These are phyloP conservation scores for Dendrocopos noguchii DNA, from an alignment of 2,113 vertebrate species.

Conservation along the genomic window DNA sequence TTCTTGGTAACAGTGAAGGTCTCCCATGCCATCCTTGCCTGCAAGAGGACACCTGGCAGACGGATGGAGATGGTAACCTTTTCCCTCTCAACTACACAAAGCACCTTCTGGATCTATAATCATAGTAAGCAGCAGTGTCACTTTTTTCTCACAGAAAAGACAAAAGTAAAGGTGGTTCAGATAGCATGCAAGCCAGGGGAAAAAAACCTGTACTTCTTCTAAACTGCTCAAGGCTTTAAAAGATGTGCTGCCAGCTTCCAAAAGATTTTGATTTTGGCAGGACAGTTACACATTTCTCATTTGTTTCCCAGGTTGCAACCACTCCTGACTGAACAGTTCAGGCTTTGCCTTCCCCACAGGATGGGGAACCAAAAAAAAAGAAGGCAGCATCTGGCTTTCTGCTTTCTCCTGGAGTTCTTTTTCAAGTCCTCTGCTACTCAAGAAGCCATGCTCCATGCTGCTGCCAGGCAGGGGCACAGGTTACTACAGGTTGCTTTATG, in stretches of 20 bases:
- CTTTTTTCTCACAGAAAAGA: neutral
- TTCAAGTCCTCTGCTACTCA: neutral
- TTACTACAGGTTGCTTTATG: neutral
- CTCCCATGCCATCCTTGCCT: fast-evolving
- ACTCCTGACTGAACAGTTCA: neutral
- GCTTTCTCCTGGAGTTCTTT: neutral
- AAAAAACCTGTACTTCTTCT: neutral
- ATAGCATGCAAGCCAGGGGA: fast-evolving
- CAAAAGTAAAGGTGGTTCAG: neutral
- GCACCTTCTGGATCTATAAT: neutral
- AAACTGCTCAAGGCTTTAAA: neutral
- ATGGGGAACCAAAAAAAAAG: neutral
- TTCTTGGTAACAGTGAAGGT: fast-evolving
- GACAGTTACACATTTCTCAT: neutral
- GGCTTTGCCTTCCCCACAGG: fast-evolving
- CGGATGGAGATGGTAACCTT: neutral
- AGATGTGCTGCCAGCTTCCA: fast-evolving
- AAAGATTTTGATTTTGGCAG: neutral
- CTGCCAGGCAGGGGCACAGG: neutral
- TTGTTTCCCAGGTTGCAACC: neutral
- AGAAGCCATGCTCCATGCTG: neutral
- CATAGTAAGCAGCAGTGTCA: neutral
- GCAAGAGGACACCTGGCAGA: neutral
- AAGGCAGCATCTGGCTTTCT: neutral
- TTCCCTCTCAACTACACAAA: neutral